Evolutionary conservation across 2,888 invertebrate genomes (phyloP), one percentile per base, ranked within the genome.

Genomic region (Nemurella pictetii): DNA sequence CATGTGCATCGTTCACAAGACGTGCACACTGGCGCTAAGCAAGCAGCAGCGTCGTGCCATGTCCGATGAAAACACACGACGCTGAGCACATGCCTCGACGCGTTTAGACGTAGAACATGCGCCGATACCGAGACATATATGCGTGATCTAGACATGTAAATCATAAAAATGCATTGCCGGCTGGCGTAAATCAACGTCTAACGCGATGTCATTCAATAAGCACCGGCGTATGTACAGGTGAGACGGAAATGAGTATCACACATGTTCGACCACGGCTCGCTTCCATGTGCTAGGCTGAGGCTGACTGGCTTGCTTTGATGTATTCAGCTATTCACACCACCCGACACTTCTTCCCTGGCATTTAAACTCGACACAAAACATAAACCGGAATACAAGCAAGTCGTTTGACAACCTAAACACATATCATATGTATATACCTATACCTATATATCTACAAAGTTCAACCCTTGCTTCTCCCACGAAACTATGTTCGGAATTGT

Each of bases 351-450:
- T 55, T 55, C 55, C 55, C 1, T 55, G 55, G 55, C 55, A 55
- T 55, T 55, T 55, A 55, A 55, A 55, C 55, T 55, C 20, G 55
- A 55, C 55, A 55, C 55, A 55, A 55, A 3, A 55, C 55, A 55
- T 55, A 75, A 75, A 75, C 75, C 75, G 75, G 75, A 75, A 75
- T 75, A 75, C 75, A 75, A 55, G 55, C 55, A 55, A 55, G 55
- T 55, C 55, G 75, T 75, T 75, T 75, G 75, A 27, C 75, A 75
- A 75, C 20, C 27, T 75, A 75, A 75, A 55, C 55, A 55, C 12
- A 55, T 55, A 20, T 55, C 55, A 55, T 55, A 55, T 55, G 55
- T 55, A 55, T 55, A 55, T 55, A 55, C 20, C 9, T 55, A 55
- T 55, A 55, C 20, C 9, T 55, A 55, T 28, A 75, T 75, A 5